A percentile compares a stretch with the other conserved stretches of the same genome.
Evolutionary conservation across 2,113 vertebrate species (phyloP).

Genomic region (Pimephales promelas): DNA sequence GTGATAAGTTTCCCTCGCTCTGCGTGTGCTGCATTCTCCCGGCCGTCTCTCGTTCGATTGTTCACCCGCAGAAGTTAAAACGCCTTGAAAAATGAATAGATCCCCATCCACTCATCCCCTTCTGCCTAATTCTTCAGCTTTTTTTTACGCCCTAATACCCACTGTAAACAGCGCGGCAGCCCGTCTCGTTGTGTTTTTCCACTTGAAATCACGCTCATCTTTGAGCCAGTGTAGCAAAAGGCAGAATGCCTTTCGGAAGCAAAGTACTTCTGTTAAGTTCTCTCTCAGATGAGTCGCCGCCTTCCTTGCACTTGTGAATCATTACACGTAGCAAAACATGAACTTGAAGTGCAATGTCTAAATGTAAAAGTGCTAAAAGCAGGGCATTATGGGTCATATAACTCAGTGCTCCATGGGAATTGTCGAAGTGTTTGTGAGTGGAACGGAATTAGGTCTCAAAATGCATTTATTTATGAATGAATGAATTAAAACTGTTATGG

Average conservation of each 20-base stretch:
- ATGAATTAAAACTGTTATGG: neutral
- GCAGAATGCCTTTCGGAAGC: neutral
- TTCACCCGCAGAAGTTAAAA: conserved; percentile 40
- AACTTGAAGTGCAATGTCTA: neutral
- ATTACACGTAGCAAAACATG: neutral
- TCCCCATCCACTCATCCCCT: conserved; percentile 27
- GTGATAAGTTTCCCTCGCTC: conserved; percentile 30
- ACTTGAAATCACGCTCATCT: conserved; percentile 27
- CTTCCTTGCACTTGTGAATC: neutral
- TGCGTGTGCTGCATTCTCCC: neutral
- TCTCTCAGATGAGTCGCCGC: neutral
- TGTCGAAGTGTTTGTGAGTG: neutral
- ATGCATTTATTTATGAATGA: neutral
- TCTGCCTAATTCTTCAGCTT: neutral
- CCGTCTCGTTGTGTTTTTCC: conserved; percentile 6
- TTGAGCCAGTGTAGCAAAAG: conserved; percentile 1
- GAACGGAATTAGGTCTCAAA: no score
- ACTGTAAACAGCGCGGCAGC: conserved; percentile 17
- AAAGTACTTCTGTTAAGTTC: neutral
- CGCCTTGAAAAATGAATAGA: conserved; percentile 26
- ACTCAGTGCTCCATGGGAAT: neutral
- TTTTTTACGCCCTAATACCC: conserved; percentile 19
- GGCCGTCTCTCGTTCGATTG: neutral
- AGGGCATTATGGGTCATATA: neutral
- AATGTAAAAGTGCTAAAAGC: conserved; percentile 15